Evolutionary conservation across 2,797 vertebrate species (phyloP).

Genomic region (Denticeps clupeoides): DNA sequence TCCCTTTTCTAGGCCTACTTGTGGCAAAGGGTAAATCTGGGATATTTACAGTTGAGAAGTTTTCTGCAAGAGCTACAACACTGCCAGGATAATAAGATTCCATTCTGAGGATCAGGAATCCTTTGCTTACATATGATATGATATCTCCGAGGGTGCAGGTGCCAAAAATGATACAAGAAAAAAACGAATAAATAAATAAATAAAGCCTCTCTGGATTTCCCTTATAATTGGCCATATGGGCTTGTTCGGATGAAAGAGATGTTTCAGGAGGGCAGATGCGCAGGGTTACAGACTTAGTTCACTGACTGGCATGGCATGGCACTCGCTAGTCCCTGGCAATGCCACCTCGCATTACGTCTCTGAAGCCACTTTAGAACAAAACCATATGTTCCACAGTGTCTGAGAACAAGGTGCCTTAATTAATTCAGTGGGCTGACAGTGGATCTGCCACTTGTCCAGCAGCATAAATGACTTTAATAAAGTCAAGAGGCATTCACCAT

Average conservation of each 20-base stretch:
- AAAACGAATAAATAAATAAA: slow-evolving; percentile 49
- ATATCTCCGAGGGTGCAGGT: slow-evolving; percentile 39
- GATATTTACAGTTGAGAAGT: slow-evolving; percentile 33
- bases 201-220: slow-evolving; percentile 55
- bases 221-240: slow-evolving; percentile 67
- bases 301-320: slow-evolving; percentile 43
- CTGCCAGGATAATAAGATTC: slow-evolving; percentile 25
- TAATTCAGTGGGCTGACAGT: slow-evolving; percentile 14
- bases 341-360: slow-evolving; percentile 46
- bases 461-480: background rate
- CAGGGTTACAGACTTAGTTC: slow-evolving; percentile 45
- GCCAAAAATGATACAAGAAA: slow-evolving; percentile 43
- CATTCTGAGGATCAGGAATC: slow-evolving; percentile 41
- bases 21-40: slow-evolving; percentile 29
- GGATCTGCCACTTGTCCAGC: background rate
- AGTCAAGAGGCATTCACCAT: background rate
- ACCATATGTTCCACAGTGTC: slow-evolving; percentile 25
- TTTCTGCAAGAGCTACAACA: slow-evolving; percentile 25
- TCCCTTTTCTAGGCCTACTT: slow-evolving; percentile 7
- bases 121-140: slow-evolving; percentile 56
- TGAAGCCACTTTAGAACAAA: slow-evolving; percentile 22
- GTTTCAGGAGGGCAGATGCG: slow-evolving; percentile 58
- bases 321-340: slow-evolving; percentile 37
- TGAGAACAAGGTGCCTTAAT: slow-evolving; percentile 11
- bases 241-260: slow-evolving; percentile 54